Percentiles rank a stretch among this genome's conserved stretches.
Conservation (phyloP, 2,797 vertebrate species). For the Miopithecus talapoin region DNA sequence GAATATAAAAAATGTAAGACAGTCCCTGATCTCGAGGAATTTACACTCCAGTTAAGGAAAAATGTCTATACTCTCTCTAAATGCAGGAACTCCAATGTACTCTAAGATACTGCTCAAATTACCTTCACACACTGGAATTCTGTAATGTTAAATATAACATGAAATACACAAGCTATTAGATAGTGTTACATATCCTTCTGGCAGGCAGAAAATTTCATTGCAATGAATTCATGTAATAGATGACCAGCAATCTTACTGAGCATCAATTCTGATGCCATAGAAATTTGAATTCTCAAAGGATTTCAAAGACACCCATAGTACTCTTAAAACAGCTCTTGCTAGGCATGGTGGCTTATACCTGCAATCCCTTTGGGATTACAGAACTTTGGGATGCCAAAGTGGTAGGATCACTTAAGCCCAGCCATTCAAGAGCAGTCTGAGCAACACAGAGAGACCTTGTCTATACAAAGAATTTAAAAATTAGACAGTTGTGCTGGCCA, state of each 20-base stretch:
- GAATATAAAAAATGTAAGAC: not conserved
- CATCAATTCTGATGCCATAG: not conserved
- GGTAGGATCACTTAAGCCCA: not conserved
- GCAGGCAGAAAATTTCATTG: not conserved
- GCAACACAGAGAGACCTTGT: not conserved
- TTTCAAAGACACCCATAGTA: not conserved
- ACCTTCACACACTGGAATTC: not conserved
- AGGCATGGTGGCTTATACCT: not conserved
- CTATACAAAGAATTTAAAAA: not conserved
- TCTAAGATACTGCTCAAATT: not conserved
- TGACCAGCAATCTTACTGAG: not conserved
- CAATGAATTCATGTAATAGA: not conserved
- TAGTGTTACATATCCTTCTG: not conserved
- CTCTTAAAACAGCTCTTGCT: not conserved
- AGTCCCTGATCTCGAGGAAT: not conserved
- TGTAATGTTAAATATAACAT: not conserved
- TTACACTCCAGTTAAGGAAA: not conserved
- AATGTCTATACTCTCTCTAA: not conserved
- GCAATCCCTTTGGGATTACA: not conserved
- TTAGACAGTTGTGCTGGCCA: not conserved
- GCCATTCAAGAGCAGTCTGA: not conserved
- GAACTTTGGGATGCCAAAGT: not conserved
- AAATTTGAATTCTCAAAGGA: not conserved
- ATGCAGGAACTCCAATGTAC: not conserved
- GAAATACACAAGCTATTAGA: not conserved